Conservation (phyloP, 2,113 vertebrate genomes). For the Anser brachyrhynchus region DNA sequence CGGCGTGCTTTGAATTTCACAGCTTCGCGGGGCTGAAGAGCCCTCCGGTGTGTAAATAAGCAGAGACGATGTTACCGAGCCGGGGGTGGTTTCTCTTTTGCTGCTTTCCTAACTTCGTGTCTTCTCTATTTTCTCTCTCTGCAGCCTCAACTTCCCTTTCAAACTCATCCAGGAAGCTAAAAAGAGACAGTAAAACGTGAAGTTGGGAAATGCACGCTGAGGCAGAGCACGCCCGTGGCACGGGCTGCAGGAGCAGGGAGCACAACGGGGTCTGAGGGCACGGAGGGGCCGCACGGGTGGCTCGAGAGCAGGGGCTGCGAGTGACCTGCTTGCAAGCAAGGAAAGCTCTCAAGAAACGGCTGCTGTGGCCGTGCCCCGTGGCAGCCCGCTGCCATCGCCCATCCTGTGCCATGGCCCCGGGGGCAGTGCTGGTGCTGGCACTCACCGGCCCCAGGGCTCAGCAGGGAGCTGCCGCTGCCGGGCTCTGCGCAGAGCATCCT, state of each 20-base stretch:
- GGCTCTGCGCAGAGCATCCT: not conserved
- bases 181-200: not conserved
- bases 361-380: not conserved
- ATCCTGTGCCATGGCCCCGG: not conserved
- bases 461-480: not conserved
- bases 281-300: not conserved
- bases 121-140: not conserved
- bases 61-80: not conserved
- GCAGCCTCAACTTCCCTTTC: not conserved
- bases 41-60: conserved; percentile 27
- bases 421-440: not conserved
- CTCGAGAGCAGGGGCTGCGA: fast-evolving
- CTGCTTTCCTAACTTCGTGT: not conserved
- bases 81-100: not conserved
- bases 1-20: not conserved
- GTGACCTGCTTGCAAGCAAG: not conserved
- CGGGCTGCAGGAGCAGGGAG: not conserved
- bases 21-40: conserved; percentile 39
- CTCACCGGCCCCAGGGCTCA: not conserved
- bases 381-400: not conserved
- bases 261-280: not conserved
- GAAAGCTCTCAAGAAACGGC: not conserved
- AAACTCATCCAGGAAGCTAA: not conserved
- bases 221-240: not conserved
- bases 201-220: not conserved